These are phyloP conservation scores for Notospermus geniculatus DNA, from an alignment of 1,140 invertebrate genomes.

Conservation along the genomic window DNA sequence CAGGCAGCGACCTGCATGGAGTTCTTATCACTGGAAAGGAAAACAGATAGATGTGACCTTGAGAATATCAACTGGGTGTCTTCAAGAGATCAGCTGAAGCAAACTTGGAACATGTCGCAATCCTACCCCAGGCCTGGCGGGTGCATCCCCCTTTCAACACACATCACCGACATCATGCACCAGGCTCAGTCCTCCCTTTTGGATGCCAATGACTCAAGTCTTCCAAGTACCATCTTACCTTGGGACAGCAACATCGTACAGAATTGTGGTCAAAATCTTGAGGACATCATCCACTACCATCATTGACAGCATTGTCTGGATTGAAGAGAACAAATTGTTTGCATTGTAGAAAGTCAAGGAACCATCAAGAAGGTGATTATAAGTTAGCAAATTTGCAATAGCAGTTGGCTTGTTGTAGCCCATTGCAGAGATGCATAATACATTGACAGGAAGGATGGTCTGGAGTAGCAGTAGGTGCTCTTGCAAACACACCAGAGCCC, in stretches of 20 bases:
- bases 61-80: no score
- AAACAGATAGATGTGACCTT: background rate
- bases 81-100: no score
- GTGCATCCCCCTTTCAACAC: background rate
- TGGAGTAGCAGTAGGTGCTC: no score
- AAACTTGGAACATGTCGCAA: no score
- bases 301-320: slow-evolving; percentile 70
- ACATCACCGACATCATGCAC: slow-evolving; percentile 33
- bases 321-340: background rate
- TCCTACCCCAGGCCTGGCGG: no score
- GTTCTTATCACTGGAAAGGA: slow-evolving; percentile 26
- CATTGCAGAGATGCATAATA: no score
- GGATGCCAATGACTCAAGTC: no score
- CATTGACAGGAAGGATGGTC: no score
- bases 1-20: slow-evolving; percentile 28
- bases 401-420: no score
- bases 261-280: slow-evolving; percentile 77
- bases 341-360: no score
- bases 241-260: slow-evolving; percentile 71
- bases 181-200: slow-evolving; percentile 42
- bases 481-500: slow-evolving; percentile 10
- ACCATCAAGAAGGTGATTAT: no score
- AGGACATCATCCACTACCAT: slow-evolving; percentile 81
- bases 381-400: no score
- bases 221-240: slow-evolving; percentile 30